Conservation (phyloP, 2,797 vertebrate species). For the Hydrolagus colliei region DNA sequence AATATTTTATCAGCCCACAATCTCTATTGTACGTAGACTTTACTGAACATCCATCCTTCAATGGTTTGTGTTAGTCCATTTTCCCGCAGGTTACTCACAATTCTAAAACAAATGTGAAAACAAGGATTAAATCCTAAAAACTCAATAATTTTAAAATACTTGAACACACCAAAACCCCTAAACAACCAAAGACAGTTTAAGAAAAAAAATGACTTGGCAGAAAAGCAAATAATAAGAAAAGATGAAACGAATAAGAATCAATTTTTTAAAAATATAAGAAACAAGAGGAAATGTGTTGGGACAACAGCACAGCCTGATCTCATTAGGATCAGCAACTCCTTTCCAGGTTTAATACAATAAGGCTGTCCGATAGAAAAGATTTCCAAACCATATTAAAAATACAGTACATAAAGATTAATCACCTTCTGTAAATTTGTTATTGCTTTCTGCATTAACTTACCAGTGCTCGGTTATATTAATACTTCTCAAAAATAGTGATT, state of each 20-base stretch:
- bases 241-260: constrained; percentile 27
- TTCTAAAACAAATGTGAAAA: too few relatives aligned
- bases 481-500: too few relatives aligned
- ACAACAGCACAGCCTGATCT: constrained; percentile 21
- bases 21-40: not conserved
- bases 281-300: constrained; percentile 25
- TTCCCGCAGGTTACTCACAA: not conserved
- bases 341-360: constrained; percentile 27
- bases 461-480: not conserved
- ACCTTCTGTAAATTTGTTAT: not conserved
- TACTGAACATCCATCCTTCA: not conserved
- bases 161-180: too few relatives aligned
- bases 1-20: too few relatives aligned
- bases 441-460: not conserved
- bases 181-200: not conserved
- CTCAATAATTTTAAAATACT: too few relatives aligned
- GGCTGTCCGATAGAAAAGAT: constrained; percentile 16
- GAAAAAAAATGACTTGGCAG: not conserved
- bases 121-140: too few relatives aligned
- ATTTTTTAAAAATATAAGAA: constrained; percentile 14
- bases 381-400: not conserved
- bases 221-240: constrained; percentile 17
- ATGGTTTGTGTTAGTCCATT: not conserved
- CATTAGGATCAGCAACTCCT: constrained; percentile 24
- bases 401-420: constrained; percentile 1